Base-by-base conservation (phyloP, 2,888 invertebrate species). In the Hedya salicella region DNA sequence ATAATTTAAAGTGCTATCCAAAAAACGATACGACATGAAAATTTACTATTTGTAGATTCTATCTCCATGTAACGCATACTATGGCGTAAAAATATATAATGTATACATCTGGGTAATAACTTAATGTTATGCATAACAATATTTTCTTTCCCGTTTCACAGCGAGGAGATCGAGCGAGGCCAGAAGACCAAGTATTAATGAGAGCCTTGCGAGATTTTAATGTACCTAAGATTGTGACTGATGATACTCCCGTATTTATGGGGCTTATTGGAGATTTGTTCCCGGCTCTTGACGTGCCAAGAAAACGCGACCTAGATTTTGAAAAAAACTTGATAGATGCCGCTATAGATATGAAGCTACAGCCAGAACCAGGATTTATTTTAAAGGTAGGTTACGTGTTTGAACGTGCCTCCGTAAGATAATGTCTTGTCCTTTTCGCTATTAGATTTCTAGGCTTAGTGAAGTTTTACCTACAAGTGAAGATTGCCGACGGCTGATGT, bases 171-270 rank as follows among this genome's bases (percentile, higher is more conserved):
- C 93, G 95, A 59, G 88, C 89, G 30, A 93, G 96, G 39, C 96
- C 98, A 0, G 98, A 98, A 90, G 98, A 98, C 86, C 97, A 98
- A 93, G 98, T 98, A 40, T 86, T 98, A 54, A 98, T 98, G 98
- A 93, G 98, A 84, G 98, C 98, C 0, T 85, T 98, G 73, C 93
- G 98, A 86, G 98, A 98, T 91, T 98, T 98, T 84, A 98, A 98
- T 83, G 96, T 97, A 65, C 98, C 98, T 0, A 98, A 98, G 93
- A 98, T 98, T 74, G 95, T 98, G 8, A 97, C 98, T 0, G 98
- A 98, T 76, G 98, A 98, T 80, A 94, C 95, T 65, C 96, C 97
- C 0, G 96, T 98, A 1, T 98, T 98, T 82, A 97, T 98, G 97
- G 98, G 98, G 13, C 93, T 98, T 19, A 98, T 98, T 73, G 97